phyloP scores from a whole-genome alignment of 2,797 vertebrate genomes.

The Lithobates pipiens region DNA sequence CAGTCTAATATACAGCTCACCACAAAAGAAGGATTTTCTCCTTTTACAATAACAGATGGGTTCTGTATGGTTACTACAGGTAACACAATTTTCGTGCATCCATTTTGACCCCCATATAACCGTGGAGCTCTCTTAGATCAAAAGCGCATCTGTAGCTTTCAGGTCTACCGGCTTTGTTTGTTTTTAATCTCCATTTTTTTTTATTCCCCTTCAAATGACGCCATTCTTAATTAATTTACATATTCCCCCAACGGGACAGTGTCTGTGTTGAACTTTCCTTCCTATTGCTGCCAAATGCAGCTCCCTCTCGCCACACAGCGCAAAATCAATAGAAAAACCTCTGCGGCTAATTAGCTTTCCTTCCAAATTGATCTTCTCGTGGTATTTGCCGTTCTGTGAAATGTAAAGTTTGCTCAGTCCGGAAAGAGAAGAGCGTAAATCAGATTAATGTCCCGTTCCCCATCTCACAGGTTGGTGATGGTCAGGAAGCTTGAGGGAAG shows the following conservation, averaged over 20 bases:
- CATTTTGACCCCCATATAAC: not conserved
- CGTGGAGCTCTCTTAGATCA: not conserved
- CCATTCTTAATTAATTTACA: slow-evolving; percentile 14
- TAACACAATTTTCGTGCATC: not conserved
- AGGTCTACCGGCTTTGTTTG: not conserved
- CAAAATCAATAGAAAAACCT: slow-evolving; percentile 60
- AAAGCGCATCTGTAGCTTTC: not conserved
- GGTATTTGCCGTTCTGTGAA: slow-evolving; percentile 75
- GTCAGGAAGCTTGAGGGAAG: not conserved
- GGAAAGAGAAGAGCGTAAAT: slow-evolving; percentile 67
- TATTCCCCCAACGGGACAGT: slow-evolving; percentile 8
- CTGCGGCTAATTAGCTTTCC: slow-evolving; percentile 74
- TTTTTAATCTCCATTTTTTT: slow-evolving; percentile 3
- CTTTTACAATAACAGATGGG: no score
- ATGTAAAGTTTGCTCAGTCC: slow-evolving; percentile 72
- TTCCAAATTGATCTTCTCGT: slow-evolving; percentile 74
- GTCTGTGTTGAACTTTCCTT: slow-evolving; percentile 17
- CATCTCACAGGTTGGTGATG: slow-evolving; percentile 35
- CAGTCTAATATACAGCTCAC: no score
- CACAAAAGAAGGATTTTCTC: no score
- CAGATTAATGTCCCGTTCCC: slow-evolving; percentile 66
- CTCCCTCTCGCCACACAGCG: slow-evolving; percentile 7
- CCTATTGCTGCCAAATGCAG: slow-evolving; percentile 16
- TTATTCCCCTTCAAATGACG: slow-evolving; percentile 8
- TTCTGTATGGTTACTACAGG: not conserved